Evolutionary conservation across 2,113 vertebrate genomes (phyloP).

Genomic region (Hyperopisus bebe): DNA sequence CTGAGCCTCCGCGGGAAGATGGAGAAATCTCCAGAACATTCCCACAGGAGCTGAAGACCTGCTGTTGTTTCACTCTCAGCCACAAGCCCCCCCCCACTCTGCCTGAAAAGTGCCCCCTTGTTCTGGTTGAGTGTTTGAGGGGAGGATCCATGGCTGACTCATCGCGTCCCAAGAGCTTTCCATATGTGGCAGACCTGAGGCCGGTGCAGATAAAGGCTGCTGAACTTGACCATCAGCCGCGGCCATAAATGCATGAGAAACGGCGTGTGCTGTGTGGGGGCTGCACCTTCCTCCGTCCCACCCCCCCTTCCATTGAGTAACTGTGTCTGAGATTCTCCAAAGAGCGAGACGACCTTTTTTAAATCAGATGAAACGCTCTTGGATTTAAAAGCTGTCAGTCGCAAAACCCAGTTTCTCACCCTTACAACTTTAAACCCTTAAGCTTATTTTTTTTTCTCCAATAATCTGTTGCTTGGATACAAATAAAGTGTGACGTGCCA

Average conservation of each 20-base stretch:
- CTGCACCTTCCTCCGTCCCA: not conserved
- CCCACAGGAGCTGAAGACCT: not conserved
- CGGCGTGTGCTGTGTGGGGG: not conserved
- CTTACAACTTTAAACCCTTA: not conserved
- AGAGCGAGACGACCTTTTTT: not conserved
- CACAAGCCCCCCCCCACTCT: not conserved
- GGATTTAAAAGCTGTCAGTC: not conserved
- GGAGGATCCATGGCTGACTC: not conserved
- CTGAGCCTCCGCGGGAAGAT: not conserved
- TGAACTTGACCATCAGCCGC: not conserved
- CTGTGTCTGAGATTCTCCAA: not conserved
- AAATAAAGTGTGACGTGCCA: not conserved
- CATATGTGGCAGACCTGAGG: not conserved
- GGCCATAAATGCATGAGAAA: not conserved
- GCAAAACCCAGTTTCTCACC: not conserved
- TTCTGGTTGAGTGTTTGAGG: not conserved
- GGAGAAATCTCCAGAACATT: not conserved
- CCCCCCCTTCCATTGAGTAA: not conserved
- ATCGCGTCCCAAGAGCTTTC: not conserved
- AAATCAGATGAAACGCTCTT: not conserved
- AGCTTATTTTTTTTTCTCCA: not conserved
- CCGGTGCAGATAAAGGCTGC: not conserved
- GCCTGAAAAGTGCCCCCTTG: not conserved
- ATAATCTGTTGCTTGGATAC: constrained; percentile 2
- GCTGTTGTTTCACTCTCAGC: not conserved